Base-by-base conservation (phyloP, 2,797 vertebrate genomes). In the Aeoliscus strigatus region DNA sequence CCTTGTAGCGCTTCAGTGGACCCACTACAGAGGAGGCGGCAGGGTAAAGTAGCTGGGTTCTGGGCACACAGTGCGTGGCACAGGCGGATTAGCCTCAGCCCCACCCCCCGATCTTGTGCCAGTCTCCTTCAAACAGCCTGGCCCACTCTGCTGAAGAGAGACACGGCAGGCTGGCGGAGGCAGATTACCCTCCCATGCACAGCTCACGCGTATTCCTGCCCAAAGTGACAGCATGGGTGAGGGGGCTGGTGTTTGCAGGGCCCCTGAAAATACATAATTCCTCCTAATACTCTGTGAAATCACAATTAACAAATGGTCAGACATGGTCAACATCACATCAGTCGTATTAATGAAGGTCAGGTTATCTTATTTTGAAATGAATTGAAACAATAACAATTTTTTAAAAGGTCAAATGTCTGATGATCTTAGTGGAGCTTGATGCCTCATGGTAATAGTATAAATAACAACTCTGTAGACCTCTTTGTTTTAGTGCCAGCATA, bases 1-100 rank as follows among this genome's bases (percentile, higher is more conserved):
- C 72, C 74, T 60, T 80, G 83, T 80, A 75, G 66, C 50, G 47
- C 73, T 72, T 77, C 73, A 71, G 54, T 77, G 73, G 73, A 76
- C 73, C 62, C 60, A 77, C 74, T 71, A 79, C 76, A 79, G 75
- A 81, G 75, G 70, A 77, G 73, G 59, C 43, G 11, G 54, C 60
- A 14, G 44, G 69, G 71, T 61, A 73, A 65, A 76, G 76, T 73
- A 62, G 77, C 61, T 71, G 75, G 79, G 75, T 81, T 72, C 70
- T 75, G 81, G 68, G 72, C 66, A 62, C 66, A 66, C 55, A 56
- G 62, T 45, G 64, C 35, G 51, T 77, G 80, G 79, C 80, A 66
- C 60, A 60, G 62, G 46, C 51, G 64, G 85, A 87, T 88, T 85
- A 87, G 67, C 70, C 66, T 37, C 45, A 39, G 49, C 64, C 58